Evolutionary conservation across 2,888 invertebrate genomes (phyloP).

Genomic region (Phorcus lineatus): DNA sequence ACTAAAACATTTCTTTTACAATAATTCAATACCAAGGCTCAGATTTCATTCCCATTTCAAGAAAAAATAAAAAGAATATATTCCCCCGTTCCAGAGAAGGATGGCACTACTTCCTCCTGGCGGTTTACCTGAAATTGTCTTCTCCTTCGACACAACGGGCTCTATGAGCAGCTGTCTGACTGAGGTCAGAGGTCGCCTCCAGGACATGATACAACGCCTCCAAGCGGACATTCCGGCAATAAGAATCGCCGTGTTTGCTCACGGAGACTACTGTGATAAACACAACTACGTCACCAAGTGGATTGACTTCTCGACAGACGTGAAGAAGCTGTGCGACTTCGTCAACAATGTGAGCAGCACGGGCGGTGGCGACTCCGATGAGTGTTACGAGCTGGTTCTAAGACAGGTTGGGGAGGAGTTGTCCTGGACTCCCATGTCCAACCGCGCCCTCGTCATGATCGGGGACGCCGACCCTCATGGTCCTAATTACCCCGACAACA

Average conservation of each 20-base stretch:
- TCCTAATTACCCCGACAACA: conserved; percentile 52
- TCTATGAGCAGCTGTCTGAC: conserved; percentile 63
- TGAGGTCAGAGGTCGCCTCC: conserved; percentile 58
- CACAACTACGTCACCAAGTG: conserved; percentile 62
- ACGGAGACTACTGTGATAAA: conserved; percentile 71
- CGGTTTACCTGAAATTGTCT: conserved; percentile 58
- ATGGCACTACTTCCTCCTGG: conserved; percentile 26
- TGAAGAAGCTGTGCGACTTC: conserved; percentile 53
- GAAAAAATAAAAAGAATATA: too few species aligned
- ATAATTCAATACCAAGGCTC: too few species aligned
- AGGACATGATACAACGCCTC: conserved; percentile 67
- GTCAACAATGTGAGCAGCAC: conserved; percentile 50
- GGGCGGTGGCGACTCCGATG: conserved; percentile 63
- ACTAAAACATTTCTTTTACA: too few species aligned
- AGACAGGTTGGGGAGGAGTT: conserved; percentile 62
- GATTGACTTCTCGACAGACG: conserved; percentile 56
- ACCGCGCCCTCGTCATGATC: conserved; percentile 69
- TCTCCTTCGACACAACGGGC: conserved; percentile 71
- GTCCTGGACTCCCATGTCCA: conserved; percentile 68
- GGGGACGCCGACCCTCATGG: conserved; percentile 70
- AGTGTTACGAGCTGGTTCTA: conserved; percentile 66
- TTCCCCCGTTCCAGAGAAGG: neutral
- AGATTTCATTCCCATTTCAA: too few species aligned
- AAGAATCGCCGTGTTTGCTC: conserved; percentile 69
- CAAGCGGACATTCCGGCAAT: conserved; percentile 69